Conservation (phyloP, 1,140 invertebrate species). For the Microplitis mediator region DNA sequence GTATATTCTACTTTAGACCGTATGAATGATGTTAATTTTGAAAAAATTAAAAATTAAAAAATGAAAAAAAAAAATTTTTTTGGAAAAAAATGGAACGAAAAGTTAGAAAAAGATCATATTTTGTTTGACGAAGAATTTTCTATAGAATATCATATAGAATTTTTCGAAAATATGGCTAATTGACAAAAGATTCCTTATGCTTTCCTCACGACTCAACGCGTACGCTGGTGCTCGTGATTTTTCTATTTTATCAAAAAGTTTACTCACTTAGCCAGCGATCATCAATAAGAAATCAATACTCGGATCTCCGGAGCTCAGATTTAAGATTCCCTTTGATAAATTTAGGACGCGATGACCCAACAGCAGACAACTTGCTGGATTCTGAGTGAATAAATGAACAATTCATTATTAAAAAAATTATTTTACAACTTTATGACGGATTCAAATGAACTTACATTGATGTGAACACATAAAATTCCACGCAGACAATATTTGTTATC, state of each 20-base stretch:
- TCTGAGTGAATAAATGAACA: constrained; percentile 33
- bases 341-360: constrained; percentile 48
- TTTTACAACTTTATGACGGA: neutral
- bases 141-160: too few relatives aligned
- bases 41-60: too few relatives aligned
- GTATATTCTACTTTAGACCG: too few relatives aligned
- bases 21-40: too few relatives aligned
- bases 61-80: too few relatives aligned
- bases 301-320: constrained; percentile 46
- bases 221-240: constrained; percentile 45
- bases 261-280: neutral
- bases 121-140: too few relatives aligned
- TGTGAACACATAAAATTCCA: constrained; percentile 42
- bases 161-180: too few relatives aligned
- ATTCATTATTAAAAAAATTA: neutral
- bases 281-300: constrained; percentile 27
- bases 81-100: too few relatives aligned
- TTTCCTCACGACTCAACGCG: constrained; percentile 57
- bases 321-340: constrained; percentile 42
- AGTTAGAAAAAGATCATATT: too few relatives aligned
- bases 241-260: constrained; percentile 45
- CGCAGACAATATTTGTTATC: constrained; percentile 50
- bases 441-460: constrained; percentile 44
- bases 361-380: constrained; percentile 29
- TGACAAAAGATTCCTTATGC: too few relatives aligned